phyloP scores from a whole-genome alignment of 2,113 vertebrate species.

The Ammodramus savannarum region DNA sequence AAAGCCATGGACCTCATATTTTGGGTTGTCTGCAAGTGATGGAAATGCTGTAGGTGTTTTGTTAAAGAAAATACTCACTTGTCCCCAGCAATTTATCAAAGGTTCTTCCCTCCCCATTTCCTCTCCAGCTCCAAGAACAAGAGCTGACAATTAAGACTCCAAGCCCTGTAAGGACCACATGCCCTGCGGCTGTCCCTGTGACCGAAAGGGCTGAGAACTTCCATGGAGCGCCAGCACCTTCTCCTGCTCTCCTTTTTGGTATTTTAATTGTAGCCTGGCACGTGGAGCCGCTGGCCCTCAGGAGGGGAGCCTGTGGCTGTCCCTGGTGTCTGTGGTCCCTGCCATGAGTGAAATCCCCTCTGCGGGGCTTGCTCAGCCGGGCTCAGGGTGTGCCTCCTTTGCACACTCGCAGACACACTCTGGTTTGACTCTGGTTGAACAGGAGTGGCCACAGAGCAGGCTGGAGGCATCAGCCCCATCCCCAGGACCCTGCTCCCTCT shows the following conservation, averaged over 20 bases:
- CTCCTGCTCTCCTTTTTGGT: background rate
- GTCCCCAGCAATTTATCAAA: background rate
- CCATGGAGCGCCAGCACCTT: background rate
- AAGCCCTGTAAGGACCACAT: fast-evolving
- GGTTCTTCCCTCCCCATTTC: fast-evolving
- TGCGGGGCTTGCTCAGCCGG: background rate
- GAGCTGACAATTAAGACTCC: fast-evolving
- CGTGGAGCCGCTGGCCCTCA: fast-evolving
- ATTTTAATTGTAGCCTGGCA: background rate
- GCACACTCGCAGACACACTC: background rate
- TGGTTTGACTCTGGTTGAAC: background rate
- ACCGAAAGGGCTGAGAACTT: background rate
- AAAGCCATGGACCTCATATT: background rate
- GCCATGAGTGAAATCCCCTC: background rate
- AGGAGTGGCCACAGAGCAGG: background rate
- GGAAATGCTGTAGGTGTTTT: background rate
- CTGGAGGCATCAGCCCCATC: background rate
- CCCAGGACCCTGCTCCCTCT: background rate
- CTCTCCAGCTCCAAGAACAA: fast-evolving
- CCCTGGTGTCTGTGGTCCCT: background rate
- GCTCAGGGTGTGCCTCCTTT: background rate
- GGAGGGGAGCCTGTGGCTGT: background rate
- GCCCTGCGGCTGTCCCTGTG: background rate
- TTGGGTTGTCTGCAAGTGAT: background rate
- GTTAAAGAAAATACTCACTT: background rate